These are phyloP conservation scores for Lepeophtheirus salmonis DNA, from an alignment of 1,140 invertebrate genomes.

Conservation along the genomic window DNA sequence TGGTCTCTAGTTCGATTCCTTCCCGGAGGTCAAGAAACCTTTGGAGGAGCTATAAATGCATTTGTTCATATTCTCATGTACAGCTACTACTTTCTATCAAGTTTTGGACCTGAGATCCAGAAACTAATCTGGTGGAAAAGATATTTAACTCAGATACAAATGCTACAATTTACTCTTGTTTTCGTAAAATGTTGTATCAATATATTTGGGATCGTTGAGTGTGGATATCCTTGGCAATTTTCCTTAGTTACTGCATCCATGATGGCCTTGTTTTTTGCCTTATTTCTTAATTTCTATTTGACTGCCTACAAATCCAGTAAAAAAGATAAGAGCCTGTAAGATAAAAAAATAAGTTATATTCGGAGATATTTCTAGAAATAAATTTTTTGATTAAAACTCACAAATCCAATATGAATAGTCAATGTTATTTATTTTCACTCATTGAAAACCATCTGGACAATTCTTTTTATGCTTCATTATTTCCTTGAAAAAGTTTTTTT, in stretches of 20 bases:
- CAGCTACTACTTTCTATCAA: slow-evolving; percentile 34
- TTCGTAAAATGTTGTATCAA: neutral
- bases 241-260: neutral
- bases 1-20: slow-evolving; percentile 36
- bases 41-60: slow-evolving; percentile 32
- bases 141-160: slow-evolving; percentile 65
- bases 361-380: too few relatives aligned
- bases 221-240: neutral
- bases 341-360: too few relatives aligned
- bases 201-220: slow-evolving; percentile 3
- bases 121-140: slow-evolving; percentile 38
- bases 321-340: too few relatives aligned
- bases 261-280: neutral
- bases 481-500: too few relatives aligned
- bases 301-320: neutral
- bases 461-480: too few relatives aligned
- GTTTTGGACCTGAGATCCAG: slow-evolving; percentile 34
- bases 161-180: slow-evolving; percentile 34
- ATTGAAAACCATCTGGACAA: too few relatives aligned
- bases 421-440: too few relatives aligned
- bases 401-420: too few relatives aligned
- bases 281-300: neutral
- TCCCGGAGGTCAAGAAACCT: slow-evolving; percentile 23
- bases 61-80: slow-evolving; percentile 40
- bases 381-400: too few relatives aligned